Evolutionary conservation across 2,113 vertebrate genomes (phyloP).

Genomic region (Harpagus bidentatus): DNA sequence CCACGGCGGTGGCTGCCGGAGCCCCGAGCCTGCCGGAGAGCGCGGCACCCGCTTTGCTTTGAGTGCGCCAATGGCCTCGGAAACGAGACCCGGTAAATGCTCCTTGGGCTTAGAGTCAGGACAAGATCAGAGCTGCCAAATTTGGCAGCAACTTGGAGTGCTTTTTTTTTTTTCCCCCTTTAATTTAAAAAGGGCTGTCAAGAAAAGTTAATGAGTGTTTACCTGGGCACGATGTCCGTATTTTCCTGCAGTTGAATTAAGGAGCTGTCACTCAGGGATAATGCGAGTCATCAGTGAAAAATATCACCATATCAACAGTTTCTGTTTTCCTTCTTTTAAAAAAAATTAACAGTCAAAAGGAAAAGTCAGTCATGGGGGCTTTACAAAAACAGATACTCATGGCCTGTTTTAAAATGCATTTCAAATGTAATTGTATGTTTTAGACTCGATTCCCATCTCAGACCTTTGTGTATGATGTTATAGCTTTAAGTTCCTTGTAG

Average conservation of each 20-base stretch:
- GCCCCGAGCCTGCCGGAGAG: not conserved
- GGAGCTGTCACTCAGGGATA: constrained; percentile 12
- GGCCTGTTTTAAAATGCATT: not conserved
- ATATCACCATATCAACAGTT: constrained; percentile 6
- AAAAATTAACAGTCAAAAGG: not conserved
- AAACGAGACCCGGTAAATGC: not conserved
- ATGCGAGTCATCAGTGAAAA: constrained; percentile 31
- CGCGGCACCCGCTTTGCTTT: not conserved
- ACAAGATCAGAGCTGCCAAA: constrained; percentile 52
- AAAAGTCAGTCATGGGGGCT: not conserved
- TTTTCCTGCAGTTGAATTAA: constrained; percentile 35
- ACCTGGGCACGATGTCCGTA: constrained; percentile 13
- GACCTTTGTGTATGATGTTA: not conserved
- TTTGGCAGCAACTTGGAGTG: constrained; percentile 6
- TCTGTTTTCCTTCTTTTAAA: not conserved
- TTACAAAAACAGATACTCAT: not conserved
- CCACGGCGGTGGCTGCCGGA: rapidly evolving
- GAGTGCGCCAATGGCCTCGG: not conserved
- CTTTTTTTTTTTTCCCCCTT: not conserved
- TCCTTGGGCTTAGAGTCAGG: constrained; percentile 5
- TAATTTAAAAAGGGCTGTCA: constrained; percentile 37
- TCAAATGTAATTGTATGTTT: not conserved
- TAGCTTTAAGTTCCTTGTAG: constrained; percentile 20
- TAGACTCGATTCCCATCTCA: not conserved
- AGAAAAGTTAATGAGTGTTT: constrained; percentile 57